Evolutionary conservation across 2,797 vertebrate genomes (phyloP).

Genomic region (Propithecus deckenii): DNA sequence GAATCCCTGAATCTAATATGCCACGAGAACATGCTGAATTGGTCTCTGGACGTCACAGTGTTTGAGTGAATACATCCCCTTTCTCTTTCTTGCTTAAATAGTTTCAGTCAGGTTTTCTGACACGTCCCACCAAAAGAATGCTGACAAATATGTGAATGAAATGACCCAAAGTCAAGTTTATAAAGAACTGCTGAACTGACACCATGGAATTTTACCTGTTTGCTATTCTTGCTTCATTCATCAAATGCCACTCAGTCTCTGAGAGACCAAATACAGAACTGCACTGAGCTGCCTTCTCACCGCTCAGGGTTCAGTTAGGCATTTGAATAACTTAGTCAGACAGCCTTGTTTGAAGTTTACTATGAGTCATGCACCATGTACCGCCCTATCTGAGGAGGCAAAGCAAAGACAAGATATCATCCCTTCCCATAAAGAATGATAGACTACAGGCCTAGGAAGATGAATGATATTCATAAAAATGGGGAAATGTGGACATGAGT

Average conservation of each 20-base stretch:
- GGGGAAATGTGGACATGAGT: neutral
- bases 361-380: neutral
- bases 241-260: conserved; percentile 42
- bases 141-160: neutral
- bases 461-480: neutral
- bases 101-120: conserved; percentile 41
- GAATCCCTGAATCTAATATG: neutral
- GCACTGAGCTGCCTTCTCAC: neutral
- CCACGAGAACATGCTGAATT: neutral
- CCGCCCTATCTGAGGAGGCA: neutral
- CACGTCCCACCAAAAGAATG: conserved; percentile 11
- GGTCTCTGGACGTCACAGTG: neutral
- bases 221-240: conserved; percentile 37
- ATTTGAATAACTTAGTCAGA: conserved; percentile 58
- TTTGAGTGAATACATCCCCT: neutral
- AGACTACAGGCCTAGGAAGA: neutral
- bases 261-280: conserved; percentile 50
- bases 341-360: conserved; percentile 42
- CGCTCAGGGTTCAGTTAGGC: conserved; percentile 1
- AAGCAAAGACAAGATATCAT: conserved; percentile 27
- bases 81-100: neutral
- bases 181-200: neutral
- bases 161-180: neutral
- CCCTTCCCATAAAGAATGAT: neutral
- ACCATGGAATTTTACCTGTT: conserved; percentile 27